These are phyloP conservation scores for Amphimallon solstitiale DNA, from an alignment of 2,888 invertebrate species.

Conservation along the genomic window DNA sequence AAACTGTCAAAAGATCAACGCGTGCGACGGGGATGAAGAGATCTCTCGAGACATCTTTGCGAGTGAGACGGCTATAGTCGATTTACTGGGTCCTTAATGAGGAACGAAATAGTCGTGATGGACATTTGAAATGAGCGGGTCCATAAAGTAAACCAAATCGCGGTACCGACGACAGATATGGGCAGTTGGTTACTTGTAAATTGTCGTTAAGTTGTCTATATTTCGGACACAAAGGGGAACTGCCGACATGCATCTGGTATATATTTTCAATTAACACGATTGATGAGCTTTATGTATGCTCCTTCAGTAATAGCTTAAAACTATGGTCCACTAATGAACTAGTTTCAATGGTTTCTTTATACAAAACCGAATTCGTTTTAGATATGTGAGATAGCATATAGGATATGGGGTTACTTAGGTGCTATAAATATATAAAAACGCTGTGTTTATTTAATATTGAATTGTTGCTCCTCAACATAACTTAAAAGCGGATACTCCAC, in stretches of 20 bases:
- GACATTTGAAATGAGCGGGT: slow-evolving; percentile 70
- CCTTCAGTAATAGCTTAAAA: slow-evolving; percentile 2
- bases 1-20: slow-evolving; percentile 43
- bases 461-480: no score
- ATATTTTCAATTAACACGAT: slow-evolving; percentile 27
- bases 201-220: slow-evolving; percentile 55
- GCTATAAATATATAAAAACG: no score
- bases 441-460: no score
- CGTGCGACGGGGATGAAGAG: slow-evolving; percentile 35
- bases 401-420: no score
- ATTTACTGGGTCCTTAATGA: slow-evolving; percentile 74
- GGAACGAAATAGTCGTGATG: slow-evolving; percentile 73
- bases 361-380: neutral
- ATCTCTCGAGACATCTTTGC: neutral
- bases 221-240: slow-evolving; percentile 37
- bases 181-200: slow-evolving; percentile 59
- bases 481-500: no score
- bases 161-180: slow-evolving; percentile 57
- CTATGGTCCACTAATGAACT: slow-evolving; percentile 23
- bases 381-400: neutral
- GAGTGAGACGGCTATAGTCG: slow-evolving; percentile 52
- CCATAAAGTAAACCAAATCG: slow-evolving; percentile 57
- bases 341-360: slow-evolving; percentile 4
- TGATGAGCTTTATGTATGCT: slow-evolving; percentile 20
- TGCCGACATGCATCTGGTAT: slow-evolving; percentile 31